These are phyloP conservation scores for Notiomystis cincta DNA, from an alignment of 2,113 vertebrate genomes.

Conservation along the genomic window DNA sequence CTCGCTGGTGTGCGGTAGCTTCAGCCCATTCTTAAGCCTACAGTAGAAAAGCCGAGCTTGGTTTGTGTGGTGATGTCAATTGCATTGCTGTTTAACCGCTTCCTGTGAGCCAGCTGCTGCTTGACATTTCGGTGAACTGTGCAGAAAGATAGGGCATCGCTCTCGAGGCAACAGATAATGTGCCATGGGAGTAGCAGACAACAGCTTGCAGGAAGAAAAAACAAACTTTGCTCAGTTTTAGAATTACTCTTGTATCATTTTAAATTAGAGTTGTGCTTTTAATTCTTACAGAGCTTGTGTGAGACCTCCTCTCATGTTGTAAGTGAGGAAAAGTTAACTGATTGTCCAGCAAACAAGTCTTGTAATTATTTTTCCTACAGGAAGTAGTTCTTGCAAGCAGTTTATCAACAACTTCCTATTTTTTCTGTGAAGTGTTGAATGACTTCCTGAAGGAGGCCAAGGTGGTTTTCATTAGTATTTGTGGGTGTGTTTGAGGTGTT, in stretches of 20 bases:
- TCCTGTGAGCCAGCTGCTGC: slow-evolving; percentile 59
- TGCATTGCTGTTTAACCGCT: slow-evolving; percentile 35
- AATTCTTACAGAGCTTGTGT: background rate
- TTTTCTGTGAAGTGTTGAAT: slow-evolving; percentile 71
- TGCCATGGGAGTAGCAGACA: background rate
- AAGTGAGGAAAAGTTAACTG: slow-evolving; percentile 42
- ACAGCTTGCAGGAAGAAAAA: background rate
- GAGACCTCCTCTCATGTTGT: background rate
- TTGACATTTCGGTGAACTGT: slow-evolving; percentile 60
- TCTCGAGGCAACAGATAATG: slow-evolving; percentile 41
- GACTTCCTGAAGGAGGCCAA: slow-evolving; percentile 73
- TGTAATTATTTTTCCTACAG: slow-evolving; percentile 75
- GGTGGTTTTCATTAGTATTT: slow-evolving; percentile 64
- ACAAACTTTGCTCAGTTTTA: background rate
- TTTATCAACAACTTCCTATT: slow-evolving; percentile 81
- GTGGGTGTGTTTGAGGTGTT: slow-evolving; percentile 54
- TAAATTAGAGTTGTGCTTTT: background rate
- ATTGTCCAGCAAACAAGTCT: slow-evolving; percentile 63
- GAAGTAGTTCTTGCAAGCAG: slow-evolving; percentile 73
- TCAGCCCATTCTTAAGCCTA: background rate
- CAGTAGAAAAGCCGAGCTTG: background rate
- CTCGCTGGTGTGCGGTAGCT: background rate
- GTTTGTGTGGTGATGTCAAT: slow-evolving; percentile 49
- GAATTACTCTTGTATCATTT: background rate
- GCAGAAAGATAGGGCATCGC: background rate